Evolutionary conservation across 2,888 invertebrate species (phyloP).

Genomic region (Therioaphis trifolii): DNA sequence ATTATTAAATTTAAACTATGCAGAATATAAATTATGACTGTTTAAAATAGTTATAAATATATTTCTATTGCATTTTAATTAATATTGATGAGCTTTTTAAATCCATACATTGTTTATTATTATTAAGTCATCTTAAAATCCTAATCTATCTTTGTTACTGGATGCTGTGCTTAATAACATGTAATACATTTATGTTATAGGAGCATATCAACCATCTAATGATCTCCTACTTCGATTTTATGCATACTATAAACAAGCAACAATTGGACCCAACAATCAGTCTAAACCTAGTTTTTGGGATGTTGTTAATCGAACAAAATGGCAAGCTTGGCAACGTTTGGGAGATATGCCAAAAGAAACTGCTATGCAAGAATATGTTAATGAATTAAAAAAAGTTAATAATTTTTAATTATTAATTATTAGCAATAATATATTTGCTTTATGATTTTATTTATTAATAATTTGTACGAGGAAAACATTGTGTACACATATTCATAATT

Average conservation of each 20-base stretch:
- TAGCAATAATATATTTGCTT: neutral
- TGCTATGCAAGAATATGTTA: constrained; percentile 92
- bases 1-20: no score
- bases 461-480: neutral
- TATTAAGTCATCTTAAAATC: no score
- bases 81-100: no score
- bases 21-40: no score
- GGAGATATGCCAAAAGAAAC: constrained; percentile 85
- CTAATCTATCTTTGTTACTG: no score
- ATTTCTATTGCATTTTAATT: no score
- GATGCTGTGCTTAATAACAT: no score
- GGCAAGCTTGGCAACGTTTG: constrained; percentile 92
- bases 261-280: constrained; percentile 82
- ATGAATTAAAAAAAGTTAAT: constrained; percentile 86
- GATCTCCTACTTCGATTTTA: constrained; percentile 94
- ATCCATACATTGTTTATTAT: no score
- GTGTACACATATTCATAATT: neutral
- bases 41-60: no score
- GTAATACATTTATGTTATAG: constrained; percentile 71
- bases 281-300: constrained; percentile 92
- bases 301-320: constrained; percentile 87
- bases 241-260: constrained; percentile 94
- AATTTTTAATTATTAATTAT: neutral
- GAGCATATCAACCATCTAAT: constrained; percentile 95
- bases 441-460: neutral